Conservation (phyloP, 2,797 vertebrate genomes). For the Kryptopterus vitreolus region DNA sequence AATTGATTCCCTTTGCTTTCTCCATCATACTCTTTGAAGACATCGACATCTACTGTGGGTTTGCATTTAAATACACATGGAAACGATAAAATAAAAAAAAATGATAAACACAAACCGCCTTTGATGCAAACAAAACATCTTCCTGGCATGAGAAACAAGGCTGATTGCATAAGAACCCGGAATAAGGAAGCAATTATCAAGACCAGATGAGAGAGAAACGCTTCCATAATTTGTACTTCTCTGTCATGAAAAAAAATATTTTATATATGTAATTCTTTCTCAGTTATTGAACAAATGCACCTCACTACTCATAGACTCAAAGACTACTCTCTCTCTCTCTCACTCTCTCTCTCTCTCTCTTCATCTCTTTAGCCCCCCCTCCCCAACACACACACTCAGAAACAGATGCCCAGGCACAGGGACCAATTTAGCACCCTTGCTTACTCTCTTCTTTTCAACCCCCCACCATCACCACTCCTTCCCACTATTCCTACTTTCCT, state of each 20-base stretch:
- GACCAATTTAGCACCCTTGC: conserved; percentile 50
- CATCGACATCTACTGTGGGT: background rate
- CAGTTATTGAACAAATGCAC: conserved; percentile 21
- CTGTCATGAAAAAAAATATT: conserved; percentile 16
- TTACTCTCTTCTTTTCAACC: conserved; percentile 34
- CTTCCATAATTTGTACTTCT: background rate
- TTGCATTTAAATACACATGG: background rate
- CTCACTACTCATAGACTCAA: conserved; percentile 10
- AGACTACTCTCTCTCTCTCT: background rate
- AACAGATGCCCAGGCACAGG: conserved; percentile 67
- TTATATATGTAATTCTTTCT: background rate
- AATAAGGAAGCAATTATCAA: conserved; percentile 51
- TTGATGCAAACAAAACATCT: conserved; percentile 14
- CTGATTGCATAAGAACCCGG: conserved; percentile 40
- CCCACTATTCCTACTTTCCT: conserved; percentile 8
- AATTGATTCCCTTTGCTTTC: background rate
- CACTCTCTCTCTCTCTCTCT: conserved; percentile 19
- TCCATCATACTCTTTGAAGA: background rate
- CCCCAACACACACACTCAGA: conserved; percentile 58
- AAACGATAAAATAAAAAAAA: background rate
- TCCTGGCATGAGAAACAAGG: conserved; percentile 14
- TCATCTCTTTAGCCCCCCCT: background rate
- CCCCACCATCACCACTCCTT: background rate
- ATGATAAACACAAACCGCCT: conserved; percentile 1
- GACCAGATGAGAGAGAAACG: conserved; percentile 33